Evolutionary conservation across 2,113 vertebrate genomes (phyloP).

Genomic region (Lucifuga dentata): DNA sequence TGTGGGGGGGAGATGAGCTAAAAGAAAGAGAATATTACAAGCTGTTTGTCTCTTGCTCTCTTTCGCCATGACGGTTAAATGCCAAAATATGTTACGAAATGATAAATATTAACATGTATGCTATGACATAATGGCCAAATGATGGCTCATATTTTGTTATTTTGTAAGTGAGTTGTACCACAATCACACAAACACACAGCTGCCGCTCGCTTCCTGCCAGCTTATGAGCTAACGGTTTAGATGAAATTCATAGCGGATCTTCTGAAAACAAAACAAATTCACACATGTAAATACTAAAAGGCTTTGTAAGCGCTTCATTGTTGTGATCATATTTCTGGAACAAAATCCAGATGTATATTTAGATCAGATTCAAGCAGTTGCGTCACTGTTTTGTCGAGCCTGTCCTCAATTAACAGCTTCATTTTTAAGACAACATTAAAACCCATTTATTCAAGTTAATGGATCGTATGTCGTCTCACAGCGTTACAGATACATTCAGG

Average conservation of each 20-base stretch:
- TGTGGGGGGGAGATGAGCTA: no score
- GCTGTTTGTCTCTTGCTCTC: no score
- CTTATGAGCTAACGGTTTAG: not conserved
- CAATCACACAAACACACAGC: conserved; percentile 1
- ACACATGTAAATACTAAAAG: not conserved
- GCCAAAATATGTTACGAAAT: no score
- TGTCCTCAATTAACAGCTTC: not conserved
- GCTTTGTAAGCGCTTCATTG: not conserved
- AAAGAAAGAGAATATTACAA: no score
- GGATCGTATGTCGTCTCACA: not conserved
- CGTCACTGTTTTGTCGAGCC: not conserved
- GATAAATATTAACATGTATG: no score
- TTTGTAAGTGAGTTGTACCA: no score
- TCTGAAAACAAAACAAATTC: not conserved
- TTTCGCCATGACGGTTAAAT: no score
- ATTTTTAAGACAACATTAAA: conserved; percentile 19
- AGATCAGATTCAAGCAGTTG: not conserved
- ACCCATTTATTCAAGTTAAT: conserved; percentile 5
- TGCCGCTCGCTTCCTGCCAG: not conserved
- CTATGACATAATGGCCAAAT: no score
- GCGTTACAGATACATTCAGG: not conserved
- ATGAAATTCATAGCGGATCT: not conserved
- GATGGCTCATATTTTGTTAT: no score
- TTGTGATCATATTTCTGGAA: conserved; percentile 3
- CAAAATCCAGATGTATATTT: conserved; percentile 13